Evolutionary conservation across 2,113 vertebrate genomes (phyloP).

Genomic region (Progne subis): DNA sequence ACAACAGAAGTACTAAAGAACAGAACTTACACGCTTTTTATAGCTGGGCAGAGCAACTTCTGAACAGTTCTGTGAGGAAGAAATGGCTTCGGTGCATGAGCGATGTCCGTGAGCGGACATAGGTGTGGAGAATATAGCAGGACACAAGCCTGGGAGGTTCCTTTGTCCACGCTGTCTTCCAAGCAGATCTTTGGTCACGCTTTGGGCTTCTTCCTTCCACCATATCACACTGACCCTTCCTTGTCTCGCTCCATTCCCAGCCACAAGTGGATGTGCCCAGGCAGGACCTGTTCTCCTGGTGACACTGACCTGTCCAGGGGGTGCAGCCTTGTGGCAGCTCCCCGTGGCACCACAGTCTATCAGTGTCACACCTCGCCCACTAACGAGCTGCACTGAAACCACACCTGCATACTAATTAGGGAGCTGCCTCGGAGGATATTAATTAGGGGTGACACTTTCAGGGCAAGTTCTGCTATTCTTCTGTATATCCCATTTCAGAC

Average conservation of each 20-base stretch:
- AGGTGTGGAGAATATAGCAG: background rate
- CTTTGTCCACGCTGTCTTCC: background rate
- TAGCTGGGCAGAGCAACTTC: background rate
- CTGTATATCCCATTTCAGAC: conserved; percentile 55
- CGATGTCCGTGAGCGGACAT: background rate
- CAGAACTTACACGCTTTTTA: background rate
- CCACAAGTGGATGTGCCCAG: background rate
- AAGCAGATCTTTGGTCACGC: background rate
- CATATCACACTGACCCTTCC: background rate
- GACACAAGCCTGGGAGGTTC: background rate
- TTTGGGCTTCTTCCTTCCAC: background rate
- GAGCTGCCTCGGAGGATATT: conserved; percentile 72
- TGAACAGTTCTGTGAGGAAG: background rate
- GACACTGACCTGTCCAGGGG: background rate
- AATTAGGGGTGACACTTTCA: conserved; percentile 81
- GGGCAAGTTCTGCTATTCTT: conserved; percentile 71
- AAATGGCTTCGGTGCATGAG: background rate
- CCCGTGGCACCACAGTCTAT: conserved; percentile 41
- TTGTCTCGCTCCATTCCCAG: background rate
- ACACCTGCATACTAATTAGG: conserved; percentile 74
- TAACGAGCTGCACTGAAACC: conserved; percentile 70
- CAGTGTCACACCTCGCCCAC: conserved; percentile 57
- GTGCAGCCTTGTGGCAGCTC: background rate
- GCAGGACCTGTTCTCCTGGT: background rate
- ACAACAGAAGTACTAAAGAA: background rate